Conservation (phyloP, 2,797 vertebrate species). For the Enteromius unitaeniatus region DNA sequence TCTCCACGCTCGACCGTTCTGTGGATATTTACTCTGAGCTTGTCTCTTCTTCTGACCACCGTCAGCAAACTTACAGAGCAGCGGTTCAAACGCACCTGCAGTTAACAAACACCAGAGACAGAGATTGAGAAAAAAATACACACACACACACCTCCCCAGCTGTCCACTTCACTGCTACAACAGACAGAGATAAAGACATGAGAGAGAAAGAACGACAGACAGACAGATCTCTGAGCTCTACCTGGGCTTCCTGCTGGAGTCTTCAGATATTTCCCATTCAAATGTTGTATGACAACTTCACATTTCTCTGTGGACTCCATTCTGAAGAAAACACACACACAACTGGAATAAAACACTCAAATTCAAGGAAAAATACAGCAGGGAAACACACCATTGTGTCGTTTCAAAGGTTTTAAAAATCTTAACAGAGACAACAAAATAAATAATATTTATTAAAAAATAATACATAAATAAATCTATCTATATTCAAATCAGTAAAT, state of each 20-base stretch:
- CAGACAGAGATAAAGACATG: not conserved
- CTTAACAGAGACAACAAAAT: not conserved
- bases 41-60: slow-evolving; percentile 72
- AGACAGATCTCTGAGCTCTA: slow-evolving; percentile 39
- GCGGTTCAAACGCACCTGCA: slow-evolving; percentile 92
- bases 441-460: too few relatives aligned
- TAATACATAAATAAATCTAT: too few relatives aligned
- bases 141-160: not conserved
- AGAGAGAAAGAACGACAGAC: not conserved
- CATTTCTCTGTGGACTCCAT: slow-evolving; percentile 26
- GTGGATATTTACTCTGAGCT: slow-evolving; percentile 97
- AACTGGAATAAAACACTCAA: not conserved
- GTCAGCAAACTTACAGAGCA: slow-evolving; percentile 98
- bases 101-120: slow-evolving; percentile 67
- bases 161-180: not conserved
- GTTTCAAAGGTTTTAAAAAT: not conserved
- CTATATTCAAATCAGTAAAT: too few relatives aligned
- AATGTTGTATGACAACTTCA: slow-evolving; percentile 69
- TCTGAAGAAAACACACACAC: slow-evolving; percentile 27
- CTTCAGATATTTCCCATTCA: slow-evolving; percentile 88
- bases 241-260: slow-evolving; percentile 84
- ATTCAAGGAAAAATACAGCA: not conserved
- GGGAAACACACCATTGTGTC: not conserved
- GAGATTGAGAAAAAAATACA: not conserved
- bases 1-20: slow-evolving; percentile 95